Conservation (phyloP, 2,797 vertebrate genomes). For the Sebastes matsubarae region DNA sequence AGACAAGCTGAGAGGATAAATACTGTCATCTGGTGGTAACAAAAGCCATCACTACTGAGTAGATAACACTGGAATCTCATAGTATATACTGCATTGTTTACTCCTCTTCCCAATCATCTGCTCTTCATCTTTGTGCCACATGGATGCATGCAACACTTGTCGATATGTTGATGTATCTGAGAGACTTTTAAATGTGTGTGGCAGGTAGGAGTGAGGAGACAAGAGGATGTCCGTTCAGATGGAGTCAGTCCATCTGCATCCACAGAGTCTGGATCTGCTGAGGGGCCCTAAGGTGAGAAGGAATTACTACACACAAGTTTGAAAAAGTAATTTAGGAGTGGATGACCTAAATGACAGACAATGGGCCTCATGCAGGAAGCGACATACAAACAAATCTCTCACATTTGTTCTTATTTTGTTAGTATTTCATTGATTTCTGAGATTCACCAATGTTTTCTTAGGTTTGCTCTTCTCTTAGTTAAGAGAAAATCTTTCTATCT, state of each 20-base stretch:
- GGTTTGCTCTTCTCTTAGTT: no score
- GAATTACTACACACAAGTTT: not conserved
- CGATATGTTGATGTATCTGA: not conserved
- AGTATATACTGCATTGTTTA: not conserved
- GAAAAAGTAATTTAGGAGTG: not conserved
- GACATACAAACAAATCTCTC: no score
- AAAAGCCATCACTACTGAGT: constrained; percentile 62
- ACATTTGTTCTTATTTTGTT: no score
- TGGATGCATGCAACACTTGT: not conserved
- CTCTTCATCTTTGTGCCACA: not conserved
- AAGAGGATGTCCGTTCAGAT: constrained; percentile 5
- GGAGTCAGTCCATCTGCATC: not conserved
- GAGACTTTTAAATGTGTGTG: constrained; percentile 29
- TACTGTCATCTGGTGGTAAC: constrained; percentile 81
- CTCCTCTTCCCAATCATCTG: not conserved
- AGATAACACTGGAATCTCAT: constrained; percentile 5
- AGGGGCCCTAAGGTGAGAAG: not conserved
- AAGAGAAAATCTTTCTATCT: no score
- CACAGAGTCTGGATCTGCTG: no score
- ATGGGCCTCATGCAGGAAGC: no score
- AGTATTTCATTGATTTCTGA: no score
- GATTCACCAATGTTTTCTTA: no score
- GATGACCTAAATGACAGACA: not conserved
- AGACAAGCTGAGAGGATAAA: constrained; percentile 71
- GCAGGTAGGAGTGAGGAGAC: constrained; percentile 20